A percentile compares a stretch with the other conserved stretches of the same genome.
Evolutionary conservation across 2,113 vertebrate genomes (phyloP).

Genomic region (Rhinoderma darwinii): DNA sequence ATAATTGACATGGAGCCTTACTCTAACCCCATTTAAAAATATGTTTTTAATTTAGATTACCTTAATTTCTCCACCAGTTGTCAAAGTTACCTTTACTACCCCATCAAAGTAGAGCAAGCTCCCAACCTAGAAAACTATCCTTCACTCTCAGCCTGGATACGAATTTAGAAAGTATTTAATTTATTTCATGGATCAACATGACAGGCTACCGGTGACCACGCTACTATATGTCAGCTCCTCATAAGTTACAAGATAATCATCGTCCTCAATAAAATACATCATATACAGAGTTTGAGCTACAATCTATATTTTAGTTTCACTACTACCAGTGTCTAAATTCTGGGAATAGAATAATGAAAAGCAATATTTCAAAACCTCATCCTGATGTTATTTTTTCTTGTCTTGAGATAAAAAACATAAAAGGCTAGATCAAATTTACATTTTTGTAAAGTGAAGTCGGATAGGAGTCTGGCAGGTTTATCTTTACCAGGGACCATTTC

Average conservation of each 20-base stretch:
- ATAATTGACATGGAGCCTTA: too few species aligned
- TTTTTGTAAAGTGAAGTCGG: background rate
- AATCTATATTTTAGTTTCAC: background rate
- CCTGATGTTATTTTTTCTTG: background rate
- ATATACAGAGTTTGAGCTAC: background rate
- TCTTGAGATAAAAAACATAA: background rate
- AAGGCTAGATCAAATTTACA: background rate
- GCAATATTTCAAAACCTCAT: background rate
- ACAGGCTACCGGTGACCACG: background rate
- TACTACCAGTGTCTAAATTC: background rate
- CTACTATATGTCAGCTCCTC: background rate
- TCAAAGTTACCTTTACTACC: background rate
- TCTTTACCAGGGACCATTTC: background rate
- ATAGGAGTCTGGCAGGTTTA: background rate
- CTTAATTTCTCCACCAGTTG: too few species aligned
- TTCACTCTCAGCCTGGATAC: background rate
- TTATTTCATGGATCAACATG: background rate
- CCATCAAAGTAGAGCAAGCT: background rate
- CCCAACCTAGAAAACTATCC: background rate
- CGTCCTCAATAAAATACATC: background rate
- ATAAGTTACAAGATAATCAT: background rate
- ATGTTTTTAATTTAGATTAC: too few species aligned
- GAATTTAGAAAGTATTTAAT: background rate
- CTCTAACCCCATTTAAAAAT: too few species aligned
- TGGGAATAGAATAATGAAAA: background rate